Conservation (phyloP, 2,797 vertebrate genomes). For the Micromesistius poutassou region DNA sequence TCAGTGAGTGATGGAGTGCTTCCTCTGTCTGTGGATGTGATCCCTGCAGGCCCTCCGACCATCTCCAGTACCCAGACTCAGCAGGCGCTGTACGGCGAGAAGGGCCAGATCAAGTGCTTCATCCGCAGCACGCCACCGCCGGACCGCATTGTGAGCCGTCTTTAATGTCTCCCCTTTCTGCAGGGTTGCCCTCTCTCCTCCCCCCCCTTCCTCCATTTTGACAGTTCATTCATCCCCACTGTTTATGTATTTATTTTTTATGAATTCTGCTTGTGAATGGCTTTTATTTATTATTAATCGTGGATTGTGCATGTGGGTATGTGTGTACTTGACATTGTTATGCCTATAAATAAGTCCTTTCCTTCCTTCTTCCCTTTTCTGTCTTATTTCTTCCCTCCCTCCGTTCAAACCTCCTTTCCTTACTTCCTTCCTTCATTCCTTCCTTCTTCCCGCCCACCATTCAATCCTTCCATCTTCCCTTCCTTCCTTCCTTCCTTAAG, state of each 20-base stretch:
- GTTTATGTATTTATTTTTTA: too few relatives aligned
- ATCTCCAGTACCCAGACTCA: constrained; percentile 99
- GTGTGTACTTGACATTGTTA: too few relatives aligned
- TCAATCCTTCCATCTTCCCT: too few relatives aligned
- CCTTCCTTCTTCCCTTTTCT: constrained; percentile 28
- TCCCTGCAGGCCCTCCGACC: constrained; percentile 88
- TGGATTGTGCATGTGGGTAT: too few relatives aligned
- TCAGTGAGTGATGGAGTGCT: constrained; percentile 10
- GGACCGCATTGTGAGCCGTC: constrained; percentile 91
- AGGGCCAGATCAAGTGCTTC: constrained; percentile 98
- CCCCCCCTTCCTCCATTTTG: constrained; percentile 25
- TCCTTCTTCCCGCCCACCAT: too few relatives aligned
- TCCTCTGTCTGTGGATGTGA: not conserved
- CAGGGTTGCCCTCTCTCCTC: not conserved
- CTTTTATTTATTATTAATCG: too few relatives aligned
- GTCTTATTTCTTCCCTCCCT: not conserved
- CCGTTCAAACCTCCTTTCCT: too few relatives aligned
- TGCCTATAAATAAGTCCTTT: constrained; percentile 28
- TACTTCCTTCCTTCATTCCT: too few relatives aligned
- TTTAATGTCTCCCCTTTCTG: not conserved
- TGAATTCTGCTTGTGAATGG: too few relatives aligned
- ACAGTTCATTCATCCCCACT: too few relatives aligned
- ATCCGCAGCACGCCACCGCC: constrained; percentile 96
- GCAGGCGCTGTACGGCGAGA: constrained; percentile 94
- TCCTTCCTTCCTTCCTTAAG: too few relatives aligned